Conservation (phyloP, 2,888 invertebrate species). For the Diarsia mendica region DNA sequence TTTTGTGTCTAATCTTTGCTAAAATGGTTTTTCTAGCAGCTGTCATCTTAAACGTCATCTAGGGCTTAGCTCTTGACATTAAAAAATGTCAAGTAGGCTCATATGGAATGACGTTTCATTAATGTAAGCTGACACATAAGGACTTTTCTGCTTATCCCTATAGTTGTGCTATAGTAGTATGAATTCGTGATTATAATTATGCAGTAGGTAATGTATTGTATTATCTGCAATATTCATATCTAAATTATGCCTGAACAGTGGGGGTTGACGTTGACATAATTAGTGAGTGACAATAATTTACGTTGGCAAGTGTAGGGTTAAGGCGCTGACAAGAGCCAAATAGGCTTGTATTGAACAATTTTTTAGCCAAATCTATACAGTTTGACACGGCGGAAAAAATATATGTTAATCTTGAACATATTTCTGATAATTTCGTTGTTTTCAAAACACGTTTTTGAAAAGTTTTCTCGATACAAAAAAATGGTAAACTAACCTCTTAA, state of each 20-base stretch:
- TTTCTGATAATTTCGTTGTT: too few relatives aligned
- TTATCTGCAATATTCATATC: slow-evolving; percentile 26
- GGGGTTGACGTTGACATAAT: background rate
- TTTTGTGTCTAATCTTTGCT: slow-evolving; percentile 8
- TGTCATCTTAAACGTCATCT: slow-evolving; percentile 34
- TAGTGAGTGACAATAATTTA: background rate
- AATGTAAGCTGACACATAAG: slow-evolving; percentile 8
- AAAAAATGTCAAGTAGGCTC: background rate
- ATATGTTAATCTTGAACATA: too few relatives aligned
- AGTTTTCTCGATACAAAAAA: too few relatives aligned
- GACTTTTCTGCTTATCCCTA: slow-evolving; percentile 5
- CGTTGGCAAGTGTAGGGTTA: slow-evolving; percentile 3
- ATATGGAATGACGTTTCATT: slow-evolving; percentile 35
- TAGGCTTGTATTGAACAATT: too few relatives aligned
- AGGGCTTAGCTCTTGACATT: slow-evolving; percentile 5
- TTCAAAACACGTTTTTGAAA: too few relatives aligned
- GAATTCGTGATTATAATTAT: slow-evolving; percentile 20
- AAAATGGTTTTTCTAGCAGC: slow-evolving; percentile 21
- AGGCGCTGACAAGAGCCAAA: too few relatives aligned
- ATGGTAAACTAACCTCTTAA: too few relatives aligned
- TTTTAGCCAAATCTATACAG: too few relatives aligned
- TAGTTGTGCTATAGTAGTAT: too few relatives aligned
- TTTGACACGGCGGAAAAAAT: too few relatives aligned
- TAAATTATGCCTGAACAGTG: background rate
- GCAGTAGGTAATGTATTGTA: background rate